These are phyloP conservation scores for Oenanthe oenanthe DNA, from an alignment of 2,113 vertebrate genomes.

Conservation along the genomic window DNA sequence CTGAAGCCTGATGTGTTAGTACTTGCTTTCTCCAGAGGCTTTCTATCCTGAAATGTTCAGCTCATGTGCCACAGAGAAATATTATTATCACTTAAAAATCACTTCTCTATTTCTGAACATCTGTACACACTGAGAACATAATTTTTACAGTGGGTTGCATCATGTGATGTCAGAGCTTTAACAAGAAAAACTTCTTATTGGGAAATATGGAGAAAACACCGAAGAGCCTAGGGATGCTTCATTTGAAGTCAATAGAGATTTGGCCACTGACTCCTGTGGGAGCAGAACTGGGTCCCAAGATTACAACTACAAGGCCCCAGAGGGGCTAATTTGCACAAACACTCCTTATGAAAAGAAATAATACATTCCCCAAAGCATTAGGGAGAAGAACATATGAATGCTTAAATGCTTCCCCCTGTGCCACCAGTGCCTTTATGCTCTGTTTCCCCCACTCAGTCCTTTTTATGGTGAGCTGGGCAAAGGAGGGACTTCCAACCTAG, in stretches of 20 bases:
- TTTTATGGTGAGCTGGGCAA: neutral
- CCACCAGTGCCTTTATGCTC: neutral
- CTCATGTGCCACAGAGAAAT: neutral
- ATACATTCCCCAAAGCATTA: neutral
- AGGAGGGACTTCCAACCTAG: neutral
- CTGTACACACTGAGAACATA: neutral
- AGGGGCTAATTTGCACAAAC: neutral
- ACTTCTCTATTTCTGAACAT: neutral
- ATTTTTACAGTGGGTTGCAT: slow-evolving; percentile 65
- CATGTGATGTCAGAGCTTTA: slow-evolving; percentile 54
- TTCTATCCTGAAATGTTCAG: neutral
- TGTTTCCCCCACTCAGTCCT: neutral
- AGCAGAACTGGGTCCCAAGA: neutral
- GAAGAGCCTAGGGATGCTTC: neutral
- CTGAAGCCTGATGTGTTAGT: neutral
- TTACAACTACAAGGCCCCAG: neutral
- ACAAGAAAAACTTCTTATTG: slow-evolving; percentile 17
- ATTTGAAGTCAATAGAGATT: neutral
- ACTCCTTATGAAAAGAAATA: neutral
- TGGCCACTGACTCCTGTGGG: neutral
- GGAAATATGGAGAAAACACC: neutral
- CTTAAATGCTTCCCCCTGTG: neutral
- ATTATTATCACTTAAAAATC: neutral
- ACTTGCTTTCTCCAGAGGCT: neutral
- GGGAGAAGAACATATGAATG: neutral